These are phyloP conservation scores for Trichomycterus rosablanca DNA, from an alignment of 2,113 vertebrate genomes.

Conservation along the genomic window DNA sequence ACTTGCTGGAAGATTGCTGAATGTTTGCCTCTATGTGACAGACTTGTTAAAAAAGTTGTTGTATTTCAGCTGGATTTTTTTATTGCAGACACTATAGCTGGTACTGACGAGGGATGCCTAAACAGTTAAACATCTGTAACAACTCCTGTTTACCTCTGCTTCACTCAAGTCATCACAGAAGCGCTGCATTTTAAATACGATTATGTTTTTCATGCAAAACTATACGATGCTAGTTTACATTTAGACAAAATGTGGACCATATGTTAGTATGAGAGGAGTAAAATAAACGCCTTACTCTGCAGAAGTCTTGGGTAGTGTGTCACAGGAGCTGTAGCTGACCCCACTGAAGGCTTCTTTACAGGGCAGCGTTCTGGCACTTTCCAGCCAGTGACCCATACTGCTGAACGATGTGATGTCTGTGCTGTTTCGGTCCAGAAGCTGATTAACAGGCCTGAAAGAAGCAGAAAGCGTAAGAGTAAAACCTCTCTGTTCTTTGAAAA, in stretches of 20 bases:
- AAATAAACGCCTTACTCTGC: conserved; percentile 95
- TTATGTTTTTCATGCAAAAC: not conserved
- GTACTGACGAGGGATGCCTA: not conserved
- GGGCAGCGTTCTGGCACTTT: conserved; percentile 82
- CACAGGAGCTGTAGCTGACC: conserved; percentile 92
- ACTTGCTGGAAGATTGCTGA: conserved; percentile 9
- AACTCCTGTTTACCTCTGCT: conserved; percentile 6
- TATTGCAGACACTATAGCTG: not conserved
- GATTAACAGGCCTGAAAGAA: conserved; percentile 80
- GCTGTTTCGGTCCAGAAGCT: conserved; percentile 90
- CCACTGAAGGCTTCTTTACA: conserved; percentile 93
- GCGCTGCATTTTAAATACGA: not conserved
- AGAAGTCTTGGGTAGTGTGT: conserved; percentile 93
- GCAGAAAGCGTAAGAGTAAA: conserved; percentile 12
- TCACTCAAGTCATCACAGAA: conserved; percentile 10
- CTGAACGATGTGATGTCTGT: conserved; percentile 79
- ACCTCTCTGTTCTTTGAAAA: too few relatives aligned
- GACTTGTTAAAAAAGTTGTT: conserved; percentile 8
- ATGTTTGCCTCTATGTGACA: conserved; percentile 24
- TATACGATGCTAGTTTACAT: not conserved
- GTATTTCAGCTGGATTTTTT: conserved; percentile 14
- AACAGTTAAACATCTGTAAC: not conserved
- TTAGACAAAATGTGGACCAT: not conserved
- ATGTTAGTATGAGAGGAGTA: not conserved
- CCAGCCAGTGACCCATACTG: conserved; percentile 85